Conservation (phyloP, 2,113 vertebrate genomes). For the Suricata suricatta region DNA sequence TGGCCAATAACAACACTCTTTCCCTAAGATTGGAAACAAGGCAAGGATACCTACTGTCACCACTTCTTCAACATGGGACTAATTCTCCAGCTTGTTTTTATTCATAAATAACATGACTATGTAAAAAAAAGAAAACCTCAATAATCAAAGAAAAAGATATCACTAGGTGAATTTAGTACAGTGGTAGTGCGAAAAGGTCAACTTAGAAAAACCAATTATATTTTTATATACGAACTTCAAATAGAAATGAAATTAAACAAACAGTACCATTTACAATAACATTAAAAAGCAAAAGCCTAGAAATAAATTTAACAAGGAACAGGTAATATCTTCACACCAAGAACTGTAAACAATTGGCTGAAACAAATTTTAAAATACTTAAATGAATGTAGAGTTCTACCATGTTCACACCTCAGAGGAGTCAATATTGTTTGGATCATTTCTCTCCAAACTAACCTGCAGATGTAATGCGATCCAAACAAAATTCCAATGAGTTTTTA, state of each 20-base stretch:
- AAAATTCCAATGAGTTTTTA: not conserved
- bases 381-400: not conserved
- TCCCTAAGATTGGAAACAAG: not conserved
- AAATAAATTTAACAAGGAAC: not conserved
- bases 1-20: not conserved
- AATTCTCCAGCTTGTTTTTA: not conserved
- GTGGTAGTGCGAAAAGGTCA: not conserved
- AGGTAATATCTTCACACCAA: not conserved
- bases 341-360: not conserved
- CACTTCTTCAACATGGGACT: not conserved
- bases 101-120: not conserved
- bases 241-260: not conserved
- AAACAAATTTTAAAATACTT: not conserved
- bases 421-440: not conserved
- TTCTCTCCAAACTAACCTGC: not conserved
- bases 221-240: not conserved
- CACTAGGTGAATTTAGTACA: not conserved
- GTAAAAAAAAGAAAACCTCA: not conserved
- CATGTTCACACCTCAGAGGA: not conserved
- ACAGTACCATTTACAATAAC: not conserved
- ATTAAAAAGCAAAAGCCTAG: not conserved
- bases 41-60: not conserved
- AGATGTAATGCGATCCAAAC: not conserved
- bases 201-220: not conserved
- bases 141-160: not conserved